Percentiles rank a stretch among this genome's conserved stretches.
These are phyloP conservation scores for Nymphicus hollandicus DNA, from an alignment of 2,113 vertebrate genomes.

Conservation along the genomic window DNA sequence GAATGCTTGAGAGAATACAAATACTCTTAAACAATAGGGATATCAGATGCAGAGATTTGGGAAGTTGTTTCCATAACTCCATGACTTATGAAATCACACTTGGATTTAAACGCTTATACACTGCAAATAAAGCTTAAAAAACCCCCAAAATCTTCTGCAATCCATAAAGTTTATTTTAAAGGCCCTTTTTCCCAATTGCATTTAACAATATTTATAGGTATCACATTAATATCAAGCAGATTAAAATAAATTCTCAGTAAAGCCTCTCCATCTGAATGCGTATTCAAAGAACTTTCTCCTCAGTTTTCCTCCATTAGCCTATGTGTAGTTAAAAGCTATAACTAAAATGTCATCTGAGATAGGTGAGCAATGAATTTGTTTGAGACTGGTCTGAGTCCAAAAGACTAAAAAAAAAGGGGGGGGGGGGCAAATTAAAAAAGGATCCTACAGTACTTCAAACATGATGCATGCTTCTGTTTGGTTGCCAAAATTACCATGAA, in stretches of 20 bases:
- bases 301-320: neutral
- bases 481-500: constrained; percentile 27
- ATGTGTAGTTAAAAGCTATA: constrained; percentile 5
- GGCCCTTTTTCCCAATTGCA: neutral
- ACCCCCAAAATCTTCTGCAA: neutral
- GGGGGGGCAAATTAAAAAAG: neutral
- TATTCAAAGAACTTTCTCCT: neutral
- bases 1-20: neutral
- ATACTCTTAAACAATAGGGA: neutral
- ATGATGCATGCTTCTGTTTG: neutral
- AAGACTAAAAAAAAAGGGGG: neutral
- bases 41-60: neutral
- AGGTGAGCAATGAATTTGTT: constrained; percentile 32
- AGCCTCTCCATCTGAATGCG: neutral
- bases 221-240: neutral
- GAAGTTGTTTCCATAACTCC: neutral
- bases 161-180: neutral
- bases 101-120: neutral
- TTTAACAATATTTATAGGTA: neutral
- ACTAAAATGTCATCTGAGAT: constrained; percentile 48
- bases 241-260: neutral
- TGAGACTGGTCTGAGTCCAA: constrained; percentile 21
- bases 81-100: neutral
- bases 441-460: neutral
- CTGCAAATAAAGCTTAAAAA: neutral